Evolutionary conservation across 2,797 vertebrate genomes (phyloP).

Genomic region (Acomys russatus): DNA sequence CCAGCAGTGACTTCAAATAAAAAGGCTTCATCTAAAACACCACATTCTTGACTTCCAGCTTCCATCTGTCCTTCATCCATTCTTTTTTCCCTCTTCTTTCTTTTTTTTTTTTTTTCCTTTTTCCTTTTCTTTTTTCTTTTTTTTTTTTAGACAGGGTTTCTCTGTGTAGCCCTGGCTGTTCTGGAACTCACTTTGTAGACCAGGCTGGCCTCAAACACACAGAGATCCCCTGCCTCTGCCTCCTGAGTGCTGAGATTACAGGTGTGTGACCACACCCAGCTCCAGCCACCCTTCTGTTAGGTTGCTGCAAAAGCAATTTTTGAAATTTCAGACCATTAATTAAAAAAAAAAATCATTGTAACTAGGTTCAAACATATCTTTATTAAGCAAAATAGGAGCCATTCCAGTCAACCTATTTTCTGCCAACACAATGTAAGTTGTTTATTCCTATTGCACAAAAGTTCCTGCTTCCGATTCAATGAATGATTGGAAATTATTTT

Average conservation of each 20-base stretch:
- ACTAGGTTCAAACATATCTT: background rate
- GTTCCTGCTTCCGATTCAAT: background rate
- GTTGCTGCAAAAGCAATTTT: background rate
- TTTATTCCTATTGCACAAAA: background rate
- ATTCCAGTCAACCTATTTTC: background rate
- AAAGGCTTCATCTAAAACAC: background rate
- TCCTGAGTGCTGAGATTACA: background rate
- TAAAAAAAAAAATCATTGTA: background rate
- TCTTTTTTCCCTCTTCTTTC: no score
- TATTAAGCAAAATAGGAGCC: background rate
- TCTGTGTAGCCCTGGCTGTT: background rate
- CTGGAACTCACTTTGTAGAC: background rate
- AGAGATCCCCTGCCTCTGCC: background rate
- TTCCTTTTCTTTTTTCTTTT: background rate
- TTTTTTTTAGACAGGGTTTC: background rate
- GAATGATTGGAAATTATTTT: background rate
- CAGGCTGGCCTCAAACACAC: background rate
- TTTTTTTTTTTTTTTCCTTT: no score
- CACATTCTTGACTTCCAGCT: background rate
- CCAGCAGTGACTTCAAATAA: constrained; percentile 34
- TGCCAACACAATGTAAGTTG: background rate
- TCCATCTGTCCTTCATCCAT: no score
- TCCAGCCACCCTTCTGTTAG: background rate
- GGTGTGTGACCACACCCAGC: background rate
- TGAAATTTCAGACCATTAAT: background rate